Evolutionary conservation across 2,888 invertebrate species (phyloP).

Genomic region (Eristalinus aeneus): DNA sequence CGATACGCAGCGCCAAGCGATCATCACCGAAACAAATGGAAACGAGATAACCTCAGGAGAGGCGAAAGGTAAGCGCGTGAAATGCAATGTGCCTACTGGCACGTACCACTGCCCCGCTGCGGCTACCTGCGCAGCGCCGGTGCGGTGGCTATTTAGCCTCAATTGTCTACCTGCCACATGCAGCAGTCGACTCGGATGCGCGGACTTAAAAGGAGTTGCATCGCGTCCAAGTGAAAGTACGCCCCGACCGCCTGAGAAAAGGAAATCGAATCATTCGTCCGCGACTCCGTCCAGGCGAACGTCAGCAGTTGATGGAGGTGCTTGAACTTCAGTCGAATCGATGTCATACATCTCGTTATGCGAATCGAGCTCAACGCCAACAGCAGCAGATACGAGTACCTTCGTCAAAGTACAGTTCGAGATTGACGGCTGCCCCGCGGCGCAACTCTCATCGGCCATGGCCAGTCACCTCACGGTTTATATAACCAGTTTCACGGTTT

Average conservation of each 20-base stretch:
- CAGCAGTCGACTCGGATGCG: neutral
- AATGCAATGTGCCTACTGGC: slow-evolving; percentile 3
- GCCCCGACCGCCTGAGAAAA: neutral
- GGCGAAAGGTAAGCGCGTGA: neutral
- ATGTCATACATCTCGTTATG: slow-evolving; percentile 11
- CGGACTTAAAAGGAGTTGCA: neutral
- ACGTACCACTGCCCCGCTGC: slow-evolving; percentile 6
- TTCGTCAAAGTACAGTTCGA: neutral
- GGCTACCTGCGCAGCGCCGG: neutral
- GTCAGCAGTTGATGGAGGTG: slow-evolving; percentile 28
- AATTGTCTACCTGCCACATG: neutral
- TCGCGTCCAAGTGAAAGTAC: neutral
- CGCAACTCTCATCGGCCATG: neutral
- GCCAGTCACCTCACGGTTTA: slow-evolving; percentile 5
- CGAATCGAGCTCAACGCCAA: neutral
- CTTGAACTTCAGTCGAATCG: slow-evolving; percentile 40
- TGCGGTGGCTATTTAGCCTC: neutral
- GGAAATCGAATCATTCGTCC: neutral
- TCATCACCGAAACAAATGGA: neutral
- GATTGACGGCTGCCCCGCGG: neutral
- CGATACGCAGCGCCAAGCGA: neutral
- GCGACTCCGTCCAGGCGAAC: neutral
- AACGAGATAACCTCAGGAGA: neutral
- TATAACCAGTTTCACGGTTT: slow-evolving; percentile 21
- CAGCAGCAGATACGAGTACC: neutral